Percentiles rank a stretch among this genome's conserved stretches.
Evolutionary conservation across 1,140 invertebrate species (phyloP).

Genomic region (Oreohelix idahoensis): DNA sequence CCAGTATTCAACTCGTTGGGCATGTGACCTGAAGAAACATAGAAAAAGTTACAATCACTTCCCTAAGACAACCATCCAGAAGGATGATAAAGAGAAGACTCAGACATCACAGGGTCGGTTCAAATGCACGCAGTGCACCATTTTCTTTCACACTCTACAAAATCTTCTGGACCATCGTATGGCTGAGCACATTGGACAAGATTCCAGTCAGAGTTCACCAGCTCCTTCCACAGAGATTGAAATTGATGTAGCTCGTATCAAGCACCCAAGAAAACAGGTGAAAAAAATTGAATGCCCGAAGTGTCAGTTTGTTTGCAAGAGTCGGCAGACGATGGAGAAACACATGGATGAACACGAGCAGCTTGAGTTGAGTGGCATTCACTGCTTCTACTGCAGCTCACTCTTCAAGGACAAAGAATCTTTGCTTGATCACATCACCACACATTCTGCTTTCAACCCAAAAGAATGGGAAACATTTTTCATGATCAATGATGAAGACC

Average conservation of each 20-base stretch:
- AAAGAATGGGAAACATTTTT: conserved; percentile 55
- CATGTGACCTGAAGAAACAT: conserved; percentile 73
- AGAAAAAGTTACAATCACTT: conserved; percentile 67
- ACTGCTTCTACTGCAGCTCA: conserved; percentile 62
- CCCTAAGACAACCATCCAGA: conserved; percentile 4
- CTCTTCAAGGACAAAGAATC: conserved; percentile 56
- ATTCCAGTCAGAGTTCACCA: conserved; percentile 30
- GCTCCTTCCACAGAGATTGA: conserved; percentile 20
- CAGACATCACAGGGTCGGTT: conserved; percentile 53
- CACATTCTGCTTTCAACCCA: conserved; percentile 63
- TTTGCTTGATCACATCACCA: conserved; percentile 60
- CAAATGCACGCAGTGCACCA: conserved; percentile 66
- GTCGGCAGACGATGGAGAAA: conserved; percentile 51
- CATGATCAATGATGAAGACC: conserved; percentile 44
- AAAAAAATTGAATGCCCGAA: conserved; percentile 62
- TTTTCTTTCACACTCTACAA: conserved; percentile 59
- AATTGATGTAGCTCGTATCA: conserved; percentile 51
- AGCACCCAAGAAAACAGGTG: conserved; percentile 61
- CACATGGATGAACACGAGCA: conserved; percentile 63
- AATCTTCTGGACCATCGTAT: conserved; percentile 67
- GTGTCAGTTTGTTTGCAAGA: conserved; percentile 63
- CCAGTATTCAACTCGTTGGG: conserved; percentile 71
- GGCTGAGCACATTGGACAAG: conserved; percentile 46
- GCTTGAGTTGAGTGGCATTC: conserved; percentile 46
- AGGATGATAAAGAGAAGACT: conserved; percentile 50